These are phyloP conservation scores for Tipula unca DNA, from an alignment of 2,888 invertebrate genomes.

Conservation along the genomic window DNA sequence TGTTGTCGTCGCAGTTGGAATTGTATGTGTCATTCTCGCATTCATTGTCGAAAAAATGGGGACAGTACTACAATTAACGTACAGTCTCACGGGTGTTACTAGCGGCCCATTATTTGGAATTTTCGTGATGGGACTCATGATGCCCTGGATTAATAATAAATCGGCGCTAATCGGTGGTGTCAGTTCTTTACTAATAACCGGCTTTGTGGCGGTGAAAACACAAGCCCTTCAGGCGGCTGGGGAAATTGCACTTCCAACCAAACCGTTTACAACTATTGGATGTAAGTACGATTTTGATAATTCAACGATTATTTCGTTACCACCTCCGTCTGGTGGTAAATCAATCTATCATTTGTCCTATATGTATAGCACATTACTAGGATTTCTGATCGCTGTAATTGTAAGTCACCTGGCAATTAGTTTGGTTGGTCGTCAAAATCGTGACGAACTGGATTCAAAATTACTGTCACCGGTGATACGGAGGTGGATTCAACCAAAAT, in stretches of 20 bases:
- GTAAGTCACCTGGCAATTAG: neutral
- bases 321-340: neutral
- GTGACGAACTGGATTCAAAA: neutral
- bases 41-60: constrained; percentile 65
- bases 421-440: neutral
- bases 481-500: neutral
- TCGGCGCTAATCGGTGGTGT: constrained; percentile 61
- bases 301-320: neutral
- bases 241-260: constrained; percentile 47
- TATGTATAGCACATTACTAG: neutral
- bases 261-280: constrained; percentile 46
- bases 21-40: constrained; percentile 55
- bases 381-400: neutral
- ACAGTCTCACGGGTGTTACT: constrained; percentile 54
- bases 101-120: constrained; percentile 62
- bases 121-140: constrained; percentile 55
- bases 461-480: neutral
- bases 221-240: constrained; percentile 54
- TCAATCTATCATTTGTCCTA: neutral
- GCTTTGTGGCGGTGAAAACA: constrained; percentile 58
- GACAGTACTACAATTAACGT: constrained; percentile 55
- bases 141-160: constrained; percentile 57
- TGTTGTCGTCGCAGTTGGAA: constrained; percentile 59
- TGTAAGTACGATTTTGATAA: constrained; percentile 37
- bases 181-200: constrained; percentile 51